Conservation (phyloP, 1,140 invertebrate genomes). For the Sipha flava region DNA sequence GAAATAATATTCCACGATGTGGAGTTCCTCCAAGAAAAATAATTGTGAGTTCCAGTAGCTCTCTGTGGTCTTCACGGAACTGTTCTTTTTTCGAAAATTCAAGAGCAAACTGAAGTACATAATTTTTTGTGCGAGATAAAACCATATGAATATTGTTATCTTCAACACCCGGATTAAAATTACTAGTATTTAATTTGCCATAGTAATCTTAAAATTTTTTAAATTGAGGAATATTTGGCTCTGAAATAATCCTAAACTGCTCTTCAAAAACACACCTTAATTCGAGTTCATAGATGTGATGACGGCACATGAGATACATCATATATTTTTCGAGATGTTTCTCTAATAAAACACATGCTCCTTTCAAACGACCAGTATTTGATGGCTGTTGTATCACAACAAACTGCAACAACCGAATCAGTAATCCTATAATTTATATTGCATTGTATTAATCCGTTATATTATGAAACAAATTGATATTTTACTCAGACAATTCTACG, state of each 20-base stretch:
- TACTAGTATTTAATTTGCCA: slow-evolving; percentile 18
- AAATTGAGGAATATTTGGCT: slow-evolving; percentile 33
- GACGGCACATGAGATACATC: slow-evolving; percentile 33
- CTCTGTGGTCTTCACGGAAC: slow-evolving; percentile 42
- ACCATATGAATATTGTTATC: background rate
- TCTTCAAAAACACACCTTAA: slow-evolving; percentile 30
- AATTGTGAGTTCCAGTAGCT: slow-evolving; percentile 43
- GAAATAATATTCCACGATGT: slow-evolving; percentile 41
- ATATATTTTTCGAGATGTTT: slow-evolving; percentile 26
- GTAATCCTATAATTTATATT: background rate
- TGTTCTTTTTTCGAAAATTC: slow-evolving; percentile 20
- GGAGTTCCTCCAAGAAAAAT: too few species aligned
- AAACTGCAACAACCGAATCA: slow-evolving; percentile 33
- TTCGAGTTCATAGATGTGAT: slow-evolving; percentile 32
- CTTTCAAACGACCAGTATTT: slow-evolving; percentile 40
- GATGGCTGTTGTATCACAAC: slow-evolving; percentile 42
- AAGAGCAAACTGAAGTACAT: background rate
- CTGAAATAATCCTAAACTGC: slow-evolving; percentile 11
- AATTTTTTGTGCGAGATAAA: background rate
- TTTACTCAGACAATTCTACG: too few species aligned
- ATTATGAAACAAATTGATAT: too few species aligned
- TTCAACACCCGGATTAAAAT: background rate
- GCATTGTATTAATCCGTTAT: too few species aligned
- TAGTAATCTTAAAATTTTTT: slow-evolving; percentile 34
- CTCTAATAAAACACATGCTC: slow-evolving; percentile 34